Percentiles rank a stretch among this genome's conserved stretches.
Conservation (phyloP, 2,797 vertebrate genomes). For the Spheniscus humboldti region DNA sequence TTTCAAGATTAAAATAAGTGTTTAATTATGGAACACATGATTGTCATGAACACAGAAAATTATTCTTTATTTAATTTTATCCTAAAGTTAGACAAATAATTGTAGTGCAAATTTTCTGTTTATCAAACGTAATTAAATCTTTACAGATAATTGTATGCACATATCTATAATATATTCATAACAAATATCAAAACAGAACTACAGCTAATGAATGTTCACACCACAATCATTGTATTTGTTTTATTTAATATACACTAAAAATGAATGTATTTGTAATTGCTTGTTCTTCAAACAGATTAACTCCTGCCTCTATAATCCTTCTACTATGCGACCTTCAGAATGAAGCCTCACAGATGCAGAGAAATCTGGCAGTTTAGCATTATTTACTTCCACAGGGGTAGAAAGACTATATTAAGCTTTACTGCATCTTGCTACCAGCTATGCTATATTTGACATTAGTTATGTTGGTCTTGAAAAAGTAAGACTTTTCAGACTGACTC, state of each 20-base stretch:
- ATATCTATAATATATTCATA: constrained; percentile 40
- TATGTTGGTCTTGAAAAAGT: neutral
- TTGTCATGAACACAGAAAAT: neutral
- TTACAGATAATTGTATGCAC: constrained; percentile 36
- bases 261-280: constrained; percentile 53
- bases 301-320: neutral
- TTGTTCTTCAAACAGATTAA: constrained; percentile 56
- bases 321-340: neutral
- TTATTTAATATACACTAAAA: constrained; percentile 63
- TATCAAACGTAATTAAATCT: constrained; percentile 49
- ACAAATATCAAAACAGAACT: constrained; percentile 51
- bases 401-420: neutral
- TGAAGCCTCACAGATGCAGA: neutral
- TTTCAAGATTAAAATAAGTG: neutral
- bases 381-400: neutral
- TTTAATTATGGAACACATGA: neutral
- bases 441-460: neutral
- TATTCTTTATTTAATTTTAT: neutral
- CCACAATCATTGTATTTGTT: constrained; percentile 28
- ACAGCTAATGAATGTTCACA: constrained; percentile 52
- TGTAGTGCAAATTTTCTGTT: neutral
- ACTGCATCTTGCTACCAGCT: neutral
- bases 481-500: neutral
- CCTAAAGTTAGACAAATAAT: neutral
- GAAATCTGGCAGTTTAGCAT: neutral